Conservation (phyloP, 2,113 vertebrate genomes). For the Gymnocephalus cernua region DNA sequence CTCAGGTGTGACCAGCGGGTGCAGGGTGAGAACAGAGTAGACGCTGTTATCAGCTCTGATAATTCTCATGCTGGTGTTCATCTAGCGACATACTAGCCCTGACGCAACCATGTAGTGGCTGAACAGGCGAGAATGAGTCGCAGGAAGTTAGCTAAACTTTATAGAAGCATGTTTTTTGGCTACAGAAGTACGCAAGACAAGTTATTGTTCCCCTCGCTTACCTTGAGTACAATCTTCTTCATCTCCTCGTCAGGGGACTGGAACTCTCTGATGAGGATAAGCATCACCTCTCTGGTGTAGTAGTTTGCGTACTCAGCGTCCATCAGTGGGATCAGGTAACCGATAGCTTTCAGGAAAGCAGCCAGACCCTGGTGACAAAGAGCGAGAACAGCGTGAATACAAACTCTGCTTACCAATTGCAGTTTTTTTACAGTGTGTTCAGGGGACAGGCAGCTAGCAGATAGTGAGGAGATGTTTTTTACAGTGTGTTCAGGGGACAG, state of each 20-base stretch:
- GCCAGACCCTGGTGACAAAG: conserved; percentile 90
- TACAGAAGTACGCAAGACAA: not conserved
- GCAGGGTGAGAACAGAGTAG: conserved; percentile 73
- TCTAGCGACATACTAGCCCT: conserved; percentile 64
- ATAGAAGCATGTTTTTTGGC: too few species aligned
- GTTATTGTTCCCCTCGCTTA: conserved; percentile 45
- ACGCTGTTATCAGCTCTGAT: conserved; percentile 12
- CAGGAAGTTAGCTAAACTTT: not conserved
- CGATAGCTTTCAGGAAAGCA: conserved; percentile 98
- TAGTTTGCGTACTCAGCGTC: conserved; percentile 99
- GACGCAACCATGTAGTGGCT: conserved; percentile 16
- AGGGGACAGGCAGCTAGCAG: too few species aligned
- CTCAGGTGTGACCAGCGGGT: conserved; percentile 41
- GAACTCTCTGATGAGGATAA: conserved; percentile 99
- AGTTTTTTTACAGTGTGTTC: too few species aligned
- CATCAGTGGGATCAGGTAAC: conserved; percentile 98
- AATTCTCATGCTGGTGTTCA: conserved; percentile 62
- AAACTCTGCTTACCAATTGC: not conserved
- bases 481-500: too few species aligned
- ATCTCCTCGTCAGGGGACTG: conserved; percentile 99
- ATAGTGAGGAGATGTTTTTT: too few species aligned
- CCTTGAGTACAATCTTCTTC: conserved; percentile 99
- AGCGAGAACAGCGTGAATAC: not conserved
- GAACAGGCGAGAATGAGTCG: conserved; percentile 69
- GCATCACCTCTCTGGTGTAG: conserved; percentile 98